phyloP scores from a whole-genome alignment of 2,888 invertebrate species.

The Tiliacea aurago region DNA sequence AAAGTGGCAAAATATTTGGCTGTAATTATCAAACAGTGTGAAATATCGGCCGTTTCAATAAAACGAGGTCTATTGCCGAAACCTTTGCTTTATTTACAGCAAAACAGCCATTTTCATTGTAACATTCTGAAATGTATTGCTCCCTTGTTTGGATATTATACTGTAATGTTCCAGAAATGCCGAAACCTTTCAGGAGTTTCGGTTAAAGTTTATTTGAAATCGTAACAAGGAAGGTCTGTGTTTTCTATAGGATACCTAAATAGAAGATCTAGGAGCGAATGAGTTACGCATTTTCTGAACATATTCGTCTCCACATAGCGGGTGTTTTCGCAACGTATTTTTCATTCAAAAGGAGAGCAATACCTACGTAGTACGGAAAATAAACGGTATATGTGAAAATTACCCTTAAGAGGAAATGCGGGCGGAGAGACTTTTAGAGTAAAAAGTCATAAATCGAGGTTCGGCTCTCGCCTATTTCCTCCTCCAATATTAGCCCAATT shows the following conservation, averaged over 20 bases:
- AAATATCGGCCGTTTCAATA: conserved; percentile 42
- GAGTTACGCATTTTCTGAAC: too few relatives aligned
- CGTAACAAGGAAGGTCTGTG: background rate
- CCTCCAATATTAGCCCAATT: too few relatives aligned
- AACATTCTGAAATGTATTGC: conserved; percentile 38
- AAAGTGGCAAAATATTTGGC: conserved; percentile 10
- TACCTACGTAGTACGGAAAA: too few relatives aligned
- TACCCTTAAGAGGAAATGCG: too few relatives aligned
- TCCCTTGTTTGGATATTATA: conserved; percentile 29
- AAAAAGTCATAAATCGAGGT: too few relatives aligned
- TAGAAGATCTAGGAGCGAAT: too few relatives aligned
- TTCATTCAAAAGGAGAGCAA: too few relatives aligned
- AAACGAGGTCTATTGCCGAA: conserved; percentile 21
- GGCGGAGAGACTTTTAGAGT: too few relatives aligned
- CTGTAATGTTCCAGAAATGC: background rate
- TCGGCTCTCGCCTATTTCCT: too few relatives aligned
- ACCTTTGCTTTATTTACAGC: conserved; percentile 31
- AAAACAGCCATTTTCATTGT: conserved; percentile 26
- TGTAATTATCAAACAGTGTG: conserved; percentile 39
- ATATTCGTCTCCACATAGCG: too few relatives aligned
- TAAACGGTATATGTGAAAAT: too few relatives aligned
- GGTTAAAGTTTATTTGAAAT: background rate
- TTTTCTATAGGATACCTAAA: background rate
- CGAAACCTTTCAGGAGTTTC: background rate
- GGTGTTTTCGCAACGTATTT: too few relatives aligned